Evolutionary conservation across 2,797 vertebrate genomes (phyloP), one percentile per base, ranked within the genome.

Genomic region (Remorina albescens): DNA sequence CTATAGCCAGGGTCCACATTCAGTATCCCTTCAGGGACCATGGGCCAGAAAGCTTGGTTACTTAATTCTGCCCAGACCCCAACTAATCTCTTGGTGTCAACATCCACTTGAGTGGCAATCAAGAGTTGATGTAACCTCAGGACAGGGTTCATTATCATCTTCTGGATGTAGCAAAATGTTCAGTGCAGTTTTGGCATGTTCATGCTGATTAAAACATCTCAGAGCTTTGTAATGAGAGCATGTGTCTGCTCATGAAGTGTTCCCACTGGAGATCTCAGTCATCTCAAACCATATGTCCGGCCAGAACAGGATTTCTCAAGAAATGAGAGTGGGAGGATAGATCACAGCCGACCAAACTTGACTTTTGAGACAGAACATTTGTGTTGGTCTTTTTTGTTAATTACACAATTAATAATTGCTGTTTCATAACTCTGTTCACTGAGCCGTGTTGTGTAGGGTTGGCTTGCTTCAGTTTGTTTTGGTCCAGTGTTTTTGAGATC

Each of bases 401-500:
- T 8, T 25, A 7, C 42, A 25, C 41, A 64, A 44, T 73, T 47
- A 54, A 49, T 66, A 42, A 60, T 34, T 12, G 10, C 12, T 13
- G n/a, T 81, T 64, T 71, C 2, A 21, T 53, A 46, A 56, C 50
- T 51, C 46, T 0, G 2, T 74, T 39, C 28, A 30, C 46, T 23
- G 47, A 81, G 65, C 47, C 21, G 53, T 8, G 51, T 71, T 73
- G 72, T 70, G 23, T 67, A 15, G 53, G 37, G 61, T 63, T n/a
- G 64, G 68, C 47, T 57, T 26, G 23, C 70, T 44, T 74, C 39
- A 3, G 75, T 85, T 82, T 90, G 88, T 89, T 88, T 91, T 90
- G 86, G 81, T 87, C 59, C 37, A 26, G 58, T 86, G 86, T 82
- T 89, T 83, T 86, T 72, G 46, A 88, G 74, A 86, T 78, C 80